Conservation (phyloP, 1,140 invertebrate species). For the Mylabris phalerata region DNA sequence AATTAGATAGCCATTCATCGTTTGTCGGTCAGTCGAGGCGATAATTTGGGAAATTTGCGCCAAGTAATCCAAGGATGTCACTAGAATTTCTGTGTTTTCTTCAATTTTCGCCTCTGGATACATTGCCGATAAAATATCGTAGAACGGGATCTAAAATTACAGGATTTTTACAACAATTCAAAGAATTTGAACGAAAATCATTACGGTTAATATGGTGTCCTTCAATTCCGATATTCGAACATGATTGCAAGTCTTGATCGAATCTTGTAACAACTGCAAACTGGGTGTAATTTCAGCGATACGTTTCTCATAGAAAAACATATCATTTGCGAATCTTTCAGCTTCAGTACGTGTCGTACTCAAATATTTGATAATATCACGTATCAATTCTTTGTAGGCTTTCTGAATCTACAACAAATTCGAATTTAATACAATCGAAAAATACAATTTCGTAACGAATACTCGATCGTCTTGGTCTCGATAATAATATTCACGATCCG, state of each 20-base stretch:
- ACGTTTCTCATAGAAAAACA: constrained; percentile 54
- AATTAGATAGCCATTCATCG: constrained; percentile 56
- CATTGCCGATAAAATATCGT: constrained; percentile 49
- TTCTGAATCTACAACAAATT: constrained; percentile 42
- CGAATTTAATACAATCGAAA: no score
- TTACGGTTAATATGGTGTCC: constrained; percentile 34
- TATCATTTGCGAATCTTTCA: constrained; percentile 49
- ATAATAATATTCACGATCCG: constrained; percentile 48
- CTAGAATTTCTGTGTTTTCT: constrained; percentile 48
- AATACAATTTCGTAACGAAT: neutral
- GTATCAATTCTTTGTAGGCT: constrained; percentile 52
- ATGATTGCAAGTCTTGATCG: constrained; percentile 38
- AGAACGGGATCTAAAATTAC: constrained; percentile 48
- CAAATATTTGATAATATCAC: constrained; percentile 47
- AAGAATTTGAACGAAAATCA: constrained; percentile 1
- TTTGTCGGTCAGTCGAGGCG: constrained; percentile 49
- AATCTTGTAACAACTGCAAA: constrained; percentile 36
- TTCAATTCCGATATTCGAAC: constrained; percentile 44
- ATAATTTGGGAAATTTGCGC: constrained; percentile 48
- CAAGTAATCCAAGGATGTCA: constrained; percentile 50
- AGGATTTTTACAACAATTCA: constrained; percentile 2
- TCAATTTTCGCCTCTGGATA: constrained; percentile 48
- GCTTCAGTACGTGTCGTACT: constrained; percentile 46
- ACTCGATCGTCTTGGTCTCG: constrained; percentile 40
- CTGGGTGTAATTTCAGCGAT: constrained; percentile 51